These are phyloP conservation scores for Eospalax fontanierii DNA, from an alignment of 2,797 vertebrate genomes.

Conservation along the genomic window DNA sequence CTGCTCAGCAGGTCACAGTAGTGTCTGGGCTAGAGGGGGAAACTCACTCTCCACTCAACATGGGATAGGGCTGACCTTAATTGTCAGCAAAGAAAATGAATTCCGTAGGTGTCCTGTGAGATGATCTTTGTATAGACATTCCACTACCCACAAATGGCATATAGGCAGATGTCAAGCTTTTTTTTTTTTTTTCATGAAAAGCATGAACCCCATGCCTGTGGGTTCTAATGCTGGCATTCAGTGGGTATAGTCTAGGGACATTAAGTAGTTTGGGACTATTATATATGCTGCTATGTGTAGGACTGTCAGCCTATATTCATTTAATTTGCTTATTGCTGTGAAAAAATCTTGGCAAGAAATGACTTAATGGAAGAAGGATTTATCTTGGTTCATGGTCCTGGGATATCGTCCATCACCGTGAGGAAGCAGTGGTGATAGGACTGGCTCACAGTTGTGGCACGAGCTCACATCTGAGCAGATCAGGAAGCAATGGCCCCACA, in stretches of 20 bases:
- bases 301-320: neutral
- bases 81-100: neutral
- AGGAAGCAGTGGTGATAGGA: neutral
- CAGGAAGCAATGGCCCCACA: neutral
- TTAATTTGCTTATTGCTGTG: neutral
- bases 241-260: neutral
- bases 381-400: neutral
- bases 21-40: neutral
- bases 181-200: neutral
- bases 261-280: neutral
- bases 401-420: neutral
- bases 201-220: neutral
- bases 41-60: fast-evolving
- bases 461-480: neutral
- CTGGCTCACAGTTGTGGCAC: neutral
- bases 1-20: neutral
- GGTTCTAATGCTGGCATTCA: neutral
- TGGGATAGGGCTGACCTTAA: neutral
- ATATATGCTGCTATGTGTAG: neutral
- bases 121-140: neutral
- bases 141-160: neutral
- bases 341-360: neutral
- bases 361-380: neutral
- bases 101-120: neutral
- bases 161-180: neutral